Evolutionary conservation across 2,888 invertebrate genomes (phyloP).

Genomic region (Ophonus ardosiacus): DNA sequence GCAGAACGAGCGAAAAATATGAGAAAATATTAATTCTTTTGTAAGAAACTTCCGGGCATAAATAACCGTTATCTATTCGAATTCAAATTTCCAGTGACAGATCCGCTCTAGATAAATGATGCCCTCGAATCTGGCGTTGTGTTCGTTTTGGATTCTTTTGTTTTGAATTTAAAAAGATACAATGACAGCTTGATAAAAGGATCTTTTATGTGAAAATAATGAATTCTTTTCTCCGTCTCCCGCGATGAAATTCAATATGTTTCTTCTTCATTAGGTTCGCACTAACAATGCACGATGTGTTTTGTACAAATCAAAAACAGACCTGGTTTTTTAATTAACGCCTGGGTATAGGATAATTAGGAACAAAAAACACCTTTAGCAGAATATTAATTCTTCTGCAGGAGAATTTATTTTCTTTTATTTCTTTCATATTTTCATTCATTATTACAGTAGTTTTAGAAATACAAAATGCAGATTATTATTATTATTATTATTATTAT

Average conservation of each 20-base stretch:
- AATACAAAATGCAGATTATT: no score
- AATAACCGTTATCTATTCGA: conserved; percentile 50
- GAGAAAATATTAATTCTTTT: conserved; percentile 25
- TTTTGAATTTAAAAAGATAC: conserved; percentile 27
- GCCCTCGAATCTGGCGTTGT: conserved; percentile 22
- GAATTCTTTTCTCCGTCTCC: conserved; percentile 15
- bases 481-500: no score
- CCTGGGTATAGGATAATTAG: not conserved
- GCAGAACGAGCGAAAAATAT: not conserved
- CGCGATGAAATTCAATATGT: conserved; percentile 30
- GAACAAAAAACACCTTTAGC: not conserved
- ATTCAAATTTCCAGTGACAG: conserved; percentile 49
- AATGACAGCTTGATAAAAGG: conserved; percentile 32
- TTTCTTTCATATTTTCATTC: not conserved
- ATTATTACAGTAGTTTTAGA: not conserved
- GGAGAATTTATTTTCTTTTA: not conserved
- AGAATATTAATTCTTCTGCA: not conserved
- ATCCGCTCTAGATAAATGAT: conserved; percentile 46
- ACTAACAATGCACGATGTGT: not conserved
- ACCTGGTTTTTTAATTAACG: conserved; percentile 15
- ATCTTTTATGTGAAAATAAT: conserved; percentile 38
- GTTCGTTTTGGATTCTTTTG: conserved; percentile 6
- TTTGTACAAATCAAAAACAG: not conserved
- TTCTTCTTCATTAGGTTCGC: conserved; percentile 34
- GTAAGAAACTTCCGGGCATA: conserved; percentile 23